These are phyloP conservation scores for Cyanistes caeruleus DNA, from an alignment of 2,113 vertebrate genomes.

Conservation along the genomic window DNA sequence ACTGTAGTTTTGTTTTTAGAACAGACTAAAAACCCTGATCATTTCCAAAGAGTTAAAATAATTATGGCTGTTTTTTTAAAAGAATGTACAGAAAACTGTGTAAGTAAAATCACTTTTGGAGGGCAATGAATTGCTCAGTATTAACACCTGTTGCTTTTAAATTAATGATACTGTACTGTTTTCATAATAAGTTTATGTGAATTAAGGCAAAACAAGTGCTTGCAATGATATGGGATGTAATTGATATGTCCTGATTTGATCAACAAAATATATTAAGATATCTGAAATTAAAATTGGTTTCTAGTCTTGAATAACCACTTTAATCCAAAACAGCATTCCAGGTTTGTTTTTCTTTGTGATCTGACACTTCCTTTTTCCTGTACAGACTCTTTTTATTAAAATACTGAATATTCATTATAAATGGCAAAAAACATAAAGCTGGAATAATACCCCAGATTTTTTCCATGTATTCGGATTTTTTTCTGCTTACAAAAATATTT, in stretches of 20 bases:
- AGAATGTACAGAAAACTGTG: not conserved
- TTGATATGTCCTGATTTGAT: not conserved
- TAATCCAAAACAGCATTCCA: not conserved
- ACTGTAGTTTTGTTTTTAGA: not conserved
- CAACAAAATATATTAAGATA: not conserved
- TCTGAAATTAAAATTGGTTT: not conserved
- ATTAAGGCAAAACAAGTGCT: not conserved
- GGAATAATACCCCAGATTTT: not conserved
- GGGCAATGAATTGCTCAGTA: not conserved
- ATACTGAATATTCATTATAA: not conserved
- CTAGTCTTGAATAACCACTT: not conserved
- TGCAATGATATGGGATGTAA: not conserved
- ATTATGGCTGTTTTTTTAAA: not conserved
- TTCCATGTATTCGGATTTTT: constrained; percentile 29
- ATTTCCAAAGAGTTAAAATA: not conserved
- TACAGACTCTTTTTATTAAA: constrained; percentile 14
- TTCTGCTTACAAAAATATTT: not conserved
- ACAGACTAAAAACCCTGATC: not conserved
- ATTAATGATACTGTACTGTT: not conserved
- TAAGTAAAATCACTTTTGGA: not conserved
- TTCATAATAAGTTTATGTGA: not conserved
- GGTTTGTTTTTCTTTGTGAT: not conserved
- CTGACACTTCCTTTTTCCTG: constrained; percentile 34
- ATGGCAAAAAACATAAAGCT: not conserved
- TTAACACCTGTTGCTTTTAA: not conserved